phyloP scores from a whole-genome alignment of 2,888 invertebrate species.

The Apotomis capreana region DNA sequence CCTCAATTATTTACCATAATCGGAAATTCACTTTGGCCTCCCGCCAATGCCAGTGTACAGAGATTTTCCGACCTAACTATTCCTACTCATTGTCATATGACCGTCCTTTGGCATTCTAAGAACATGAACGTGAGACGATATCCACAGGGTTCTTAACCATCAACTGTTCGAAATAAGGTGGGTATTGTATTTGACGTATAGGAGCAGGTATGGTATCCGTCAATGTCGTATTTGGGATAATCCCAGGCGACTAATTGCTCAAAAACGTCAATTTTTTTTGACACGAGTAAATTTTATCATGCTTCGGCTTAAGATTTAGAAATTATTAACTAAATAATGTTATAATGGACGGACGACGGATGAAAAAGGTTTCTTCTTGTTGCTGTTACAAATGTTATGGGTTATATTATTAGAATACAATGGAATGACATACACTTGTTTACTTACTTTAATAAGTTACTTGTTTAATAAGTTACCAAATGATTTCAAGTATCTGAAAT shows the following conservation, averaged over 20 bases:
- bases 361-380: no score
- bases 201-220: conserved; percentile 17
- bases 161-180: background rate
- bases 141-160: background rate
- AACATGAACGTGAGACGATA: conserved; percentile 19
- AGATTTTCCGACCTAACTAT: conserved; percentile 57
- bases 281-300: background rate
- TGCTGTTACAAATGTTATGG: no score
- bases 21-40: conserved; percentile 70
- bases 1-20: conserved; percentile 64
- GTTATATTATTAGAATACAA: no score
- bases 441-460: no score
- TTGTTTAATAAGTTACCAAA: no score
- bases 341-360: background rate
- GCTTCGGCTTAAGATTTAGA: background rate
- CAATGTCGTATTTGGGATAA: conserved; percentile 25
- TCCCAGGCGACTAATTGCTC: conserved; percentile 32
- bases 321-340: background rate
- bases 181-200: background rate
- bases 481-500: no score
- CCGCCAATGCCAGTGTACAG: conserved; percentile 54
- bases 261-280: conserved; percentile 19
- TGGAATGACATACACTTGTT: no score
- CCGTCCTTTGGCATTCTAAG: conserved; percentile 44
- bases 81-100: conserved; percentile 47